phyloP scores from a whole-genome alignment of 2,888 invertebrate genomes.

The Lottia gigantea region DNA sequence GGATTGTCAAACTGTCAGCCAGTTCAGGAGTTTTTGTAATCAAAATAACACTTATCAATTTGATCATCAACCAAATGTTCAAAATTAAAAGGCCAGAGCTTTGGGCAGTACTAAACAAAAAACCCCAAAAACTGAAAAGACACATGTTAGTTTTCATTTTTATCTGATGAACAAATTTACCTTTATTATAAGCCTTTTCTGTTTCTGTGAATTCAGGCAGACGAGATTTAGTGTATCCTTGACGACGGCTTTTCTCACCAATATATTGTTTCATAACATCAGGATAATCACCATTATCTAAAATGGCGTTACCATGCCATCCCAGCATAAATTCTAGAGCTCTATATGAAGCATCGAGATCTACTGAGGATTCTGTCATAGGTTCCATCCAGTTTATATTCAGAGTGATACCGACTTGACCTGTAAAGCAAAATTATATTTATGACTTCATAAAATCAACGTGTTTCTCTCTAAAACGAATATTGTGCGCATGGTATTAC shows the following conservation, averaged over 20 bases:
- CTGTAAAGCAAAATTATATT: slow-evolving; percentile 35
- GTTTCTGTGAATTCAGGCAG: slow-evolving; percentile 60
- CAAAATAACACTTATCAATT: too few relatives aligned
- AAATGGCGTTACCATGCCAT: slow-evolving; percentile 63
- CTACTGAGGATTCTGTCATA: slow-evolving; percentile 34
- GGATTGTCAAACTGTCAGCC: too few relatives aligned
- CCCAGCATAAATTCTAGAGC: slow-evolving; percentile 60
- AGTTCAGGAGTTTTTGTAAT: too few relatives aligned
- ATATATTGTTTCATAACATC: slow-evolving; percentile 55
- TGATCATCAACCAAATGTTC: too few relatives aligned
- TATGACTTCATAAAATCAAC: too few relatives aligned
- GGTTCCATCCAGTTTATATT: slow-evolving; percentile 60
- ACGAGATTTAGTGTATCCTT: slow-evolving; percentile 44
- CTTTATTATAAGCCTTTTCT: slow-evolving; percentile 52
- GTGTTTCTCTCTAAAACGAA: too few relatives aligned
- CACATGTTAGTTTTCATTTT: too few relatives aligned
- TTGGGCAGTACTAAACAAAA: too few relatives aligned
- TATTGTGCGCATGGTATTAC: too few relatives aligned
- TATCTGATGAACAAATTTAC: too few relatives aligned
- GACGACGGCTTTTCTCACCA: slow-evolving; percentile 42
- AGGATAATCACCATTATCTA: slow-evolving; percentile 71
- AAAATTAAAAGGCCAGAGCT: too few relatives aligned
- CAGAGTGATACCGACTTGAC: slow-evolving; percentile 48
- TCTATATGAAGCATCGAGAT: slow-evolving; percentile 50
- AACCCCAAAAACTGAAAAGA: too few relatives aligned